Evolutionary conservation across 2,113 vertebrate species (phyloP).

Genomic region (Heloderma charlesbogerti): DNA sequence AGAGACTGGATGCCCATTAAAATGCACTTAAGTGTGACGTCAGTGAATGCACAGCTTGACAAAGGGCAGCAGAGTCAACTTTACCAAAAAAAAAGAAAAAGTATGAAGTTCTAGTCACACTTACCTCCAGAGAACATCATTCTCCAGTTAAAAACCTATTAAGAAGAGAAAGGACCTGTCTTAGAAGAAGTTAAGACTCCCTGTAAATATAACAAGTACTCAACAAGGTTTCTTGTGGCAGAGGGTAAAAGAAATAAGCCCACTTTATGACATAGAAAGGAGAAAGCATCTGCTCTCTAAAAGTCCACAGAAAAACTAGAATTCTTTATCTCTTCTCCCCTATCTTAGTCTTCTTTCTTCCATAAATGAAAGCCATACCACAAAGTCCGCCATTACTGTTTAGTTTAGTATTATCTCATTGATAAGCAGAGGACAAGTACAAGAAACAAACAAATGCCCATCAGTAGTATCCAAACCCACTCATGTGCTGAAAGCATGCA

Average conservation of each 20-base stretch:
- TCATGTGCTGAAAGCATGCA: no score
- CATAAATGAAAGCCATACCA: background rate
- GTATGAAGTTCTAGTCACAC: background rate
- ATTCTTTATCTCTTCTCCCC: background rate
- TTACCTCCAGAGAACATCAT: background rate
- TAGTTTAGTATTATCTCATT: background rate
- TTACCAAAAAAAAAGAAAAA: no score
- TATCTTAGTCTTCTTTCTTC: background rate
- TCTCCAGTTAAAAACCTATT: background rate
- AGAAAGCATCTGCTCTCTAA: background rate
- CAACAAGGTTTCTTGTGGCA: background rate
- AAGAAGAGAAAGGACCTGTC: background rate
- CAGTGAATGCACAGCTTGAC: background rate
- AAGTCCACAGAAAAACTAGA: background rate
- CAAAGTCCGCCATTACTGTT: background rate
- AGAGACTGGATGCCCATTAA: background rate
- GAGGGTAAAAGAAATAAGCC: background rate
- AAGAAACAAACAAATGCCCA: background rate
- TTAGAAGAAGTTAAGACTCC: background rate
- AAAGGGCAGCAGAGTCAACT: accelerated
- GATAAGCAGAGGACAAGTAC: background rate
- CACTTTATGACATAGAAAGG: background rate
- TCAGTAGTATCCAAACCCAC: background rate
- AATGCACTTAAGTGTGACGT: background rate
- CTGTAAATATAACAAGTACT: background rate